Base-by-base conservation (phyloP, 2,888 invertebrate species). In the Strigamia crassipes region DNA sequence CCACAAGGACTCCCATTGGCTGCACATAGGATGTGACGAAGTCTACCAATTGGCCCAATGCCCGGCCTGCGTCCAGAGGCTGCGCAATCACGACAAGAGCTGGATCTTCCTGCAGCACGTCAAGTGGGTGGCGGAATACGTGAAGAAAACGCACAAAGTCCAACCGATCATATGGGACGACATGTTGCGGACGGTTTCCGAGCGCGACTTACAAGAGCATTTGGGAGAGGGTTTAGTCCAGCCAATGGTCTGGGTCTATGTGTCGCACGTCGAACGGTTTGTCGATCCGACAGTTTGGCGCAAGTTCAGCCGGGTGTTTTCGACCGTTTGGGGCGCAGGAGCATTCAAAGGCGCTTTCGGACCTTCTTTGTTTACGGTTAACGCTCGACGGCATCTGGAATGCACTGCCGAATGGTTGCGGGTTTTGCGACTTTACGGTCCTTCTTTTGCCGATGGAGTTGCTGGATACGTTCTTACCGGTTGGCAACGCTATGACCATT, bases 121-220 rank as follows among this genome's bases (percentile, higher is more conserved):
- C 38, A 38, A 38, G 6, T 89, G 89, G 83, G 90, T 93, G 21
- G 91, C 91, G 4, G 89, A 88, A 73, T 90, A 92, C 84, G 90
- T 94, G 13, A 90, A 90, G 77, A 88, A 89, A 12, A 90, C 89
- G 79, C 91, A 92, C 88, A 88, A 89, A 21, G 86, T 92, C 23
- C 90, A 89, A 18, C 89, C 92, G 0, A 91, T 94, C 82, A 92
- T 94, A 85, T 94, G 94, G 94, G 94, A 94, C 86, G 94, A 94
- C 86, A 94, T 94, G 93, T 87, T 94, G 82, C 88, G 94, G 0
- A 91, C 92, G 84, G 89, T 93, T 84, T 89, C 91, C 1, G 87
- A 90, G 78, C 90, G 90, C 83, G 88, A 89, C 42, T 88, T 92
- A 56, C 93, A 94, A 0, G 93, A 94, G 85, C 91, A 77, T 13